Base-by-base conservation (phyloP, 2,888 invertebrate genomes). In the Drosophila pegasa region DNA sequence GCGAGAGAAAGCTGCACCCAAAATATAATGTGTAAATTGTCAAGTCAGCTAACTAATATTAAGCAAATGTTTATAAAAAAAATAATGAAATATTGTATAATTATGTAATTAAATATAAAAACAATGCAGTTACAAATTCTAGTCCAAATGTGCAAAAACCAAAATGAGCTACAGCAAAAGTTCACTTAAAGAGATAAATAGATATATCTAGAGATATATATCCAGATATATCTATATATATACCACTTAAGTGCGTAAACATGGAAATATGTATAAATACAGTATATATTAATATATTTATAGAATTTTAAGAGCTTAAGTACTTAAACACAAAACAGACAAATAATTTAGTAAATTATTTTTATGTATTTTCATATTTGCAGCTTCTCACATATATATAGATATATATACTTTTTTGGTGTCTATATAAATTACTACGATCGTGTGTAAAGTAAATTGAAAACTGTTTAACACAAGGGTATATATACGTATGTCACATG, bases 331-430 rank as follows among this genome's bases (percentile, higher is more conserved):
- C 22, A 18, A 51, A 37, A 54, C 54, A 61, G 62, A 76, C 58
- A 79, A 64, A 75, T 66, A 83, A 72, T 77, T 71, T 83, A 84
- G 82, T 71, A 56, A 66, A 87, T 84, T 33, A 75, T 66, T 67
- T 59, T 45, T 45, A 75, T 73, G 58, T 57, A 71, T 75, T 45
- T 48, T 48, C 54, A 63, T 71, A 63, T 63, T 45, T 60, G 62
- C 78, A 63, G 64, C 65, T 68, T 77, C 60, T 75, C 27, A 27
- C 20, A 45, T 8, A 29, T n/a, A n/a, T n/a, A 40, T 43, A 43
- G 2, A 16, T 43, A 45, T n/a, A 25, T 1, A 41, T 51, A 27
- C 38, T 38, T 82, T 74, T 77, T 81, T 85, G 82, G 79, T 82
- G 73, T 82, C 82, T 87, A 85, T 75, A 71, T 79, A 85, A 67